Evolutionary conservation across 35 echinoderm and acorn worm genomes (phyloP), one percentile per base, ranked within the genome.

Genomic region (Hemicentrotus pulcherrimus): DNA sequence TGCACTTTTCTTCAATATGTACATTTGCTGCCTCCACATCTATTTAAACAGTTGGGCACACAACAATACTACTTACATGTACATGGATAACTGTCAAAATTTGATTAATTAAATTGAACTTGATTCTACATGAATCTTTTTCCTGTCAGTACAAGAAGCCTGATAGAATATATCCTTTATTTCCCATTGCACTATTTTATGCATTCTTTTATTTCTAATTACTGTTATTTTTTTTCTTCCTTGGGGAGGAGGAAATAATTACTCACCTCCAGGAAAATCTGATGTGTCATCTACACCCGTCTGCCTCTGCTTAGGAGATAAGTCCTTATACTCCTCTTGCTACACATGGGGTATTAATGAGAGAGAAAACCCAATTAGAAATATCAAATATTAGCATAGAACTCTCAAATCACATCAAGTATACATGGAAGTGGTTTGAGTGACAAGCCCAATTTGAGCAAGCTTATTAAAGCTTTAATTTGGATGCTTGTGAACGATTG

Each of bases 281-380:
- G 70, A 50, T 86, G 47, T 47, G 91, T 98, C 97, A 94, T 98
- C 97, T 16, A 98, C 97, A 31, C 97, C 97, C 15, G 94, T 96
- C 58, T 98, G 97, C 9, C 60, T 61, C 88, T 93, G 70, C 32
- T 90, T 91, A 13, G 95, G 90, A 35, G 86, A 95, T 58, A 98
- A 24, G 78, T 97, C 97, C 46, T 47, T 31, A 85, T 96, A 98
- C 22, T 98, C 88, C 46, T 97, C 88, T 86, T 94, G 96, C 97
- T 98, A 96, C 59, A 78, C 65, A 78, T 78, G 65, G 65, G 65
- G 65, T 78, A 78, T 78, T 78, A 78, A 78, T 78, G 95, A 92
- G 91, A 13, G 87, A 59, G 32, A 88, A 94, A 71, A 47, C 8
- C 11, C 92, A 97, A 22, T 71, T 59, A 59, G 28, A 48, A 31